Base-by-base conservation (phyloP, 2,113 vertebrate genomes). In the Muntiacus muntjak region DNA sequence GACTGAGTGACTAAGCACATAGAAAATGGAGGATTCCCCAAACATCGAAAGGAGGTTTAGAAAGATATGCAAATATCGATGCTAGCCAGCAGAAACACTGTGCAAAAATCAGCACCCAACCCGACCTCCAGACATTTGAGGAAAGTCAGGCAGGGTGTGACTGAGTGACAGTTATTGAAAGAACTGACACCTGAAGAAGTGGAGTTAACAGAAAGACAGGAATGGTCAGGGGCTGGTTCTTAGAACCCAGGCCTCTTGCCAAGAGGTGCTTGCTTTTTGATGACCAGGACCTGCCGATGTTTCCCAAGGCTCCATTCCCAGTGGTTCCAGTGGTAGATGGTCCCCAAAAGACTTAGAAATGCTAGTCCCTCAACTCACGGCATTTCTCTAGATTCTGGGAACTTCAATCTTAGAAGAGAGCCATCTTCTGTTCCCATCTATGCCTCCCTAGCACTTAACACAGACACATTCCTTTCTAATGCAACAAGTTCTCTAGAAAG, bases 381-480 rank as follows among this genome's bases (percentile, higher is more conserved):
- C 26, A 0, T 28, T 40, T 19, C 36, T 92, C 13, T 21, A 19
- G 58, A 21, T 85, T 91, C 54, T 14, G 19, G 91, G 36, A 33
- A 19, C 54, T 50, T 50, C 33, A 0, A 0, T 90, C 74, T 43
- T 33, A n/a, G 55, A 58, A 33, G 13, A 60, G 91, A 11, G 45
- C 50, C 52, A 6, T 6, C n/a, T 6, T 81, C 57, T 21, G 9
- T n/a, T n/a, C 88, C 36, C 25, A 45, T 16, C 52, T 82, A 7
- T 23, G 50, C 33, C 40, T 60, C 33, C 7, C 52, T 1, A 40
- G 96, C 95, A 64, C 92, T 97, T 92, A 91, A 57, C 40, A 87
- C 87, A 87, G 86, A 93, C 1, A 11, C 95, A 52, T 95, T 97
- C 95, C 92, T 97, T 96, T 87, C 94, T 98, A 96, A 95, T 95